These are phyloP conservation scores for Danaus plexippus DNA, from an alignment of 1,140 invertebrate genomes.

Conservation along the genomic window DNA sequence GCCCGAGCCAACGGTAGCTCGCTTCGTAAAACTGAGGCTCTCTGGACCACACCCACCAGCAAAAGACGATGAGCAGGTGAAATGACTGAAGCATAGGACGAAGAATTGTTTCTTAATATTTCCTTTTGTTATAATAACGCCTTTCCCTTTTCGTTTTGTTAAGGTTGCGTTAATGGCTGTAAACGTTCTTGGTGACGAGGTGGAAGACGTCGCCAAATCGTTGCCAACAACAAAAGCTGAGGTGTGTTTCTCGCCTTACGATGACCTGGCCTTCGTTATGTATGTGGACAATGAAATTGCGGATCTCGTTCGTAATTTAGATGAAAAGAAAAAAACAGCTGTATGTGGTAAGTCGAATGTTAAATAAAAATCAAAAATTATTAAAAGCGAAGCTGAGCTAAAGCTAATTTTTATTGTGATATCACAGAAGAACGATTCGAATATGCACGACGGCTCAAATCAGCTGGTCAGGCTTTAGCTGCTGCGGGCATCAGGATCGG, in stretches of 20 bases:
- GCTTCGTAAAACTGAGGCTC: slow-evolving; percentile 87
- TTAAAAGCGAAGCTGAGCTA: too few relatives aligned
- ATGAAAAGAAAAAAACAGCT: slow-evolving; percentile 88
- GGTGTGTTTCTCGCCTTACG: slow-evolving; percentile 85
- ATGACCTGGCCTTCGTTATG: slow-evolving; percentile 97
- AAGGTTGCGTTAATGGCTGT: slow-evolving; percentile 83
- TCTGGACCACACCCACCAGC: slow-evolving; percentile 80
- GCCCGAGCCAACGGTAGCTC: slow-evolving; percentile 78
- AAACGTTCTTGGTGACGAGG: slow-evolving; percentile 82
- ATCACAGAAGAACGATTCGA: slow-evolving; percentile 88
- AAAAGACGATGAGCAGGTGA: slow-evolving; percentile 81
- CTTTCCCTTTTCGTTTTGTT: slow-evolving; percentile 20
- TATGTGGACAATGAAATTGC: slow-evolving; percentile 96
- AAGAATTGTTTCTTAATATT: not conserved
- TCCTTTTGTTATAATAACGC: slow-evolving; percentile 2
- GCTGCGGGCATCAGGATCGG: slow-evolving; percentile 91
- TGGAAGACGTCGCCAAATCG: slow-evolving; percentile 48
- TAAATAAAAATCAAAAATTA: not conserved
- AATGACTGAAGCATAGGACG: not conserved
- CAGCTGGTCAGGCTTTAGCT: slow-evolving; percentile 85
- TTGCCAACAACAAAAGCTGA: slow-evolving; percentile 41
- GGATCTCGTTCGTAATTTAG: slow-evolving; percentile 88
- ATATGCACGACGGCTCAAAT: slow-evolving; percentile 91
- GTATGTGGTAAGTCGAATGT: slow-evolving; percentile 76
- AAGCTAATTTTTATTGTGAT: too few relatives aligned